A percentile compares a stretch with the other conserved stretches of the same genome.
These are phyloP conservation scores for Prolemur simus DNA, from an alignment of 2,113 vertebrate species.

Conservation along the genomic window DNA sequence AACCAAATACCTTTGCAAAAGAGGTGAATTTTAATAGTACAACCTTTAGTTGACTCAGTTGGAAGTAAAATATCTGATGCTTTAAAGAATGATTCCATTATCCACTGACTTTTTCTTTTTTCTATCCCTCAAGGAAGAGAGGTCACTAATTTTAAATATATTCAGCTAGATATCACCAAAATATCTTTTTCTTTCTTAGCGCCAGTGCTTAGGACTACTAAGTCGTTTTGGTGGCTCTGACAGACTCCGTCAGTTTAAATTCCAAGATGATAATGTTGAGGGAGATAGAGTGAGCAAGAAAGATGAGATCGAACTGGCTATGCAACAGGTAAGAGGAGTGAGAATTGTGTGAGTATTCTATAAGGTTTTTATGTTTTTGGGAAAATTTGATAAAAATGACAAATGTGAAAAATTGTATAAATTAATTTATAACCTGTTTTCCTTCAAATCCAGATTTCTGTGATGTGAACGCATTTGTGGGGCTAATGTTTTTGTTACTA, in stretches of 20 bases:
- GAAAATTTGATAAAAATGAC: background rate
- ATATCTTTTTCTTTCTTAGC: slow-evolving; percentile 81
- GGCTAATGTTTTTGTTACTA: background rate
- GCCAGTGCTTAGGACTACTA: slow-evolving; percentile 93
- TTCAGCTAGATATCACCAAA: background rate
- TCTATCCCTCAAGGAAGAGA: background rate
- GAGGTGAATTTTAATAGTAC: background rate
- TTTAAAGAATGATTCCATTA: background rate
- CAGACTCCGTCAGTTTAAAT: slow-evolving; percentile 90
- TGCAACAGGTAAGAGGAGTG: slow-evolving; percentile 91
- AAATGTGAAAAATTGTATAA: background rate
- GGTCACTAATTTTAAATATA: background rate
- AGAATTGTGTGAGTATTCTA: too few species aligned
- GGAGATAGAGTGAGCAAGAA: slow-evolving; percentile 89
- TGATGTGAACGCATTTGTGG: background rate
- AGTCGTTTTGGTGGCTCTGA: slow-evolving; percentile 94
- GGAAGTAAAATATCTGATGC: background rate
- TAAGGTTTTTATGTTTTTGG: background rate
- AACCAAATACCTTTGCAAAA: slow-evolving; percentile 8
- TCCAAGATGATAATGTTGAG: slow-evolving; percentile 89
- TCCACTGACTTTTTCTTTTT: background rate
- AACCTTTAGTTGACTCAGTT: background rate
- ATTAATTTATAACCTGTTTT: background rate
- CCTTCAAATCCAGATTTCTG: background rate
- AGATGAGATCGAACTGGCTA: slow-evolving; percentile 93